Evolutionary conservation across 2,113 vertebrate genomes (phyloP).

Genomic region (Lasiurus cinereus): DNA sequence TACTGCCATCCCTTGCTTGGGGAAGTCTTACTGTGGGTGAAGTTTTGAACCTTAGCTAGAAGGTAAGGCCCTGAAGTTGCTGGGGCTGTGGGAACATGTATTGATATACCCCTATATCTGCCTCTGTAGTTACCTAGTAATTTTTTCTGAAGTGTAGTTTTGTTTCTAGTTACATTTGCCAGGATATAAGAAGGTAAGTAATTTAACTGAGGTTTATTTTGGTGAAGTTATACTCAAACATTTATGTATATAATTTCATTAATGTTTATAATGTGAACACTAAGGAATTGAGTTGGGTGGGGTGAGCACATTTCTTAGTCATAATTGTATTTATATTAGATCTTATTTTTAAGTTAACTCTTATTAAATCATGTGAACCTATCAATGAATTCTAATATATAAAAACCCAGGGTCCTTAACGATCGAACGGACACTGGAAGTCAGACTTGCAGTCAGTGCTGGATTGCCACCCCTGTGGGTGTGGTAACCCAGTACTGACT

Average conservation of each 20-base stretch:
- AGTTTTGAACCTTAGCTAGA: slow-evolving; percentile 4
- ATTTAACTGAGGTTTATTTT: slow-evolving; percentile 37
- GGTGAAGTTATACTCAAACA: neutral
- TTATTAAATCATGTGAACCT: slow-evolving; percentile 9
- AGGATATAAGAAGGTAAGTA: slow-evolving; percentile 74
- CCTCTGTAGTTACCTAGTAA: neutral
- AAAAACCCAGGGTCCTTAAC: no score
- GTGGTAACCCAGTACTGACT: no score
- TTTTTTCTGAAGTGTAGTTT: slow-evolving; percentile 61
- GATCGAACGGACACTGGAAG: no score
- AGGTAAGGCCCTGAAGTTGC: neutral
- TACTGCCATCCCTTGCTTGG: neutral
- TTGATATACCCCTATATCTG: neutral
- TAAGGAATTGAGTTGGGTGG: neutral
- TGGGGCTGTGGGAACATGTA: neutral
- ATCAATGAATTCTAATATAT: neutral
- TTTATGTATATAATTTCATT: neutral
- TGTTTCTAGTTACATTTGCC: slow-evolving; percentile 42
- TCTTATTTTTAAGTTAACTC: neutral
- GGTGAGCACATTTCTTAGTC: slow-evolving; percentile 23
- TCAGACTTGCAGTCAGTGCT: no score
- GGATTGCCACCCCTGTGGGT: no score
- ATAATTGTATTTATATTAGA: slow-evolving; percentile 44
- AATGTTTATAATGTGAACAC: neutral
- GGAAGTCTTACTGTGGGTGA: neutral